Base-by-base conservation (phyloP, 1,140 invertebrate species). In the Apis cerana region DNA sequence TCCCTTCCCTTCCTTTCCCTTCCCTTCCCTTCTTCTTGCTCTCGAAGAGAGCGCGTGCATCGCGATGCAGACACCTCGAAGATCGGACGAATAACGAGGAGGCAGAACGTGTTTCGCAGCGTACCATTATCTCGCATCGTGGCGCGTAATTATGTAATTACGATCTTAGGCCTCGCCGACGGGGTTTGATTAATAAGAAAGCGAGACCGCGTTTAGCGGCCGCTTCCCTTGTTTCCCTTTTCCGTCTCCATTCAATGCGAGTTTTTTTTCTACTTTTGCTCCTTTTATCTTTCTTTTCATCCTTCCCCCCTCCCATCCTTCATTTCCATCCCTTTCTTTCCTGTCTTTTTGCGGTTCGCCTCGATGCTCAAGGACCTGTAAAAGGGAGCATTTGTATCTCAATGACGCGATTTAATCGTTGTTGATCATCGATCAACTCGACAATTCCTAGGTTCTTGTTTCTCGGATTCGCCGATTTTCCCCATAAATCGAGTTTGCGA, bases 111-210 rank as follows among this genome's bases (percentile, higher is more conserved):
- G 85, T 79, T 65, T 48, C 69, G 23, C 21, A 65, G 64, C 54
- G 48, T 86, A 56, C 56, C 65, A 87, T 87, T 86, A 87, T 64
- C 64, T 79, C 48, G 75, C 74, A 75, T 50, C 65, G 75, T n/a
- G 64, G 27, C 80, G 64, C 84, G 65, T 86, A 86, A 87, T 87
- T 86, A 83, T 71, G 71, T 80, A 86, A 86, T 86, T 80, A 86
- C 54, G 58, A 50, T 67, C 59, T 61, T 79, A 65, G 50, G n/a
- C 9, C 21, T 21, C 56, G 80, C 48, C 69, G 27, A 70, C 84
- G 80, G n/a, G 62, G 54, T 58, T 33, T 70, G 85, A 86, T 87
- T 83, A 87, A 83, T 87, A 86, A 86, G 80, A 75, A 67, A 75
- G 71, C 80, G 72, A 86, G 79, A 86, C 48, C n/a, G 19, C 62